These are phyloP conservation scores for Endotricha flammealis DNA, from an alignment of 2,888 invertebrate genomes.

Conservation along the genomic window DNA sequence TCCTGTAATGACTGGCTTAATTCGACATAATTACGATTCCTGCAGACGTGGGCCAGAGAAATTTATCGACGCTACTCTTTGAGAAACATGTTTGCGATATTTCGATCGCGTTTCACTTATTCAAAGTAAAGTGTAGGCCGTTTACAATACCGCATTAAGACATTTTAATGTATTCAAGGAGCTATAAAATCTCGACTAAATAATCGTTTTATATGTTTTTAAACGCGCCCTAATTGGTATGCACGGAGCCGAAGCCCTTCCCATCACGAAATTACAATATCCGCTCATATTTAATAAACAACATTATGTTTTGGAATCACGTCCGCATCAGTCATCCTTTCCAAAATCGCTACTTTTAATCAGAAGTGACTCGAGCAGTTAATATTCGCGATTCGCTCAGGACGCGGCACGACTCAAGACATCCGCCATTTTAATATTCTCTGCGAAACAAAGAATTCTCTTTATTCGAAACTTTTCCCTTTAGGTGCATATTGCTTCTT, in stretches of 20 bases:
- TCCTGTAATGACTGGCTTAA: slow-evolving; percentile 68
- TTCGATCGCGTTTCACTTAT: slow-evolving; percentile 36
- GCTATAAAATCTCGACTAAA: slow-evolving; percentile 49
- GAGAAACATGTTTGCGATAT: slow-evolving; percentile 22
- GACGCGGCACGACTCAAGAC: slow-evolving; percentile 46
- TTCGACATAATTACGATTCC: slow-evolving; percentile 68
- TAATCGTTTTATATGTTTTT: slow-evolving; percentile 57
- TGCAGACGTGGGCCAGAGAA: slow-evolving; percentile 51
- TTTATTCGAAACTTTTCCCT: slow-evolving; percentile 54
- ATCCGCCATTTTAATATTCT: slow-evolving; percentile 64
- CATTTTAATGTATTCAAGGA: slow-evolving; percentile 46
- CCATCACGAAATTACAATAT: slow-evolving; percentile 69
- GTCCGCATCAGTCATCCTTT: slow-evolving; percentile 64
- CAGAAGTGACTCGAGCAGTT: slow-evolving; percentile 57
- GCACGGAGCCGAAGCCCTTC: slow-evolving; percentile 53
- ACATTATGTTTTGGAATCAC: slow-evolving; percentile 59
- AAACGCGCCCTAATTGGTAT: slow-evolving; percentile 62
- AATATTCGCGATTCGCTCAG: slow-evolving; percentile 53
- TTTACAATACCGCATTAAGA: slow-evolving; percentile 44
- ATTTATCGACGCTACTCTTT: slow-evolving; percentile 16
- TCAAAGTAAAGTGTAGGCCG: slow-evolving; percentile 39
- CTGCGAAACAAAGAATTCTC: slow-evolving; percentile 49
- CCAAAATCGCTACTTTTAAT: slow-evolving; percentile 68
- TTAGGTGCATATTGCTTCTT: slow-evolving; percentile 40
- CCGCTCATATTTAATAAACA: slow-evolving; percentile 66